Base-by-base conservation (phyloP, 1,140 invertebrate species). In the Conus betulinus region DNA sequence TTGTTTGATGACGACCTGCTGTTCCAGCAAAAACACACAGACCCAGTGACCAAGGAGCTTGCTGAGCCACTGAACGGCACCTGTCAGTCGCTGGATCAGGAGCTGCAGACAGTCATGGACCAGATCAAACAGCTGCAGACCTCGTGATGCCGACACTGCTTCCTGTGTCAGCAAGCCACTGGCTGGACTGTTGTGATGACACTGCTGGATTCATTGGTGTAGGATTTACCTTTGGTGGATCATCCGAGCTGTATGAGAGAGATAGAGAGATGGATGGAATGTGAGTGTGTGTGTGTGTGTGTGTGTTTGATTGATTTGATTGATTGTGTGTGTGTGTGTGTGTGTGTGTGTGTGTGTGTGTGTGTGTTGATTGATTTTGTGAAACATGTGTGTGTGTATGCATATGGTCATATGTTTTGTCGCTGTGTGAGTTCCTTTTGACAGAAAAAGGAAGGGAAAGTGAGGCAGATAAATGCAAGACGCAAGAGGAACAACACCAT, bases 1-100 rank as follows among this genome's bases (percentile, higher is more conserved):
- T 39, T 0, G 0, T 39, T 39, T 39, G 39, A 39, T 39, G 39
- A 39, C 39, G 39, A 39, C 39, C 39, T 55, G 89, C 10, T 85
- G 17, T 27, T 92, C 3, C 90, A 93, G 93, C 90, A 92, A 90
- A 88, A 91, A 23, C 91, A 93, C 86, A 92, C 91, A 88, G 92
- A 93, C 81, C 82, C 91, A 84, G 55, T 92, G 60, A 90, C 91
- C 53, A 85, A 90, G 63, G 88, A 74, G 27, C 10, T 92, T 20
- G 83, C 89, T 7, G 78, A 85, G 13, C 84, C 74, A 0, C 57
- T 89, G 76, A 81, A 27, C 27, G 85, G 83, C 23, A 76, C 67
- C 10, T 89, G 88, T 87, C 20, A 82, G 5, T 83, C 60, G 0
- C 67, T 91, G 51, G 88, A 91, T 13, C 10, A 74, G 11, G 87